phyloP scores from a whole-genome alignment of 2,888 invertebrate species.

The Andrena praecox region DNA sequence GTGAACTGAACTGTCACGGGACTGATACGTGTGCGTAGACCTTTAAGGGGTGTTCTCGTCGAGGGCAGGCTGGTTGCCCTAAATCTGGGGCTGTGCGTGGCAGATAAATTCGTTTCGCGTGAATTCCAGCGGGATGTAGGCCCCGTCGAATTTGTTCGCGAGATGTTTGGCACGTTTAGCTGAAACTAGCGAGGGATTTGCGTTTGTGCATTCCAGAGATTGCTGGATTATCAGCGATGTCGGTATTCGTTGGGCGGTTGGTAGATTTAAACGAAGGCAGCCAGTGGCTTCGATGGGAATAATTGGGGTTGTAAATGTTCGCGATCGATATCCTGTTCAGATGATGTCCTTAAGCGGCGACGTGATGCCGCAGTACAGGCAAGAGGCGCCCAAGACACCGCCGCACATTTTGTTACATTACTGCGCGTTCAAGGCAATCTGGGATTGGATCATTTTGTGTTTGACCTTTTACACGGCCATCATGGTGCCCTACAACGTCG shows the following conservation, averaged over 20 bases:
- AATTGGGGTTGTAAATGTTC: neutral
- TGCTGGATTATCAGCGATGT: slow-evolving; percentile 7
- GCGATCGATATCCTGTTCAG: slow-evolving; percentile 84
- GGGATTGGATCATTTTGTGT: slow-evolving; percentile 99
- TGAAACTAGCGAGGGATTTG: slow-evolving; percentile 5
- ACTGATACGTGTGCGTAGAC: too few relatives aligned
- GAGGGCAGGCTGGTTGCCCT: too few relatives aligned
- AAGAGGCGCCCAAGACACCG: slow-evolving; percentile 99
- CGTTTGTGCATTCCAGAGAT: slow-evolving; percentile 1
- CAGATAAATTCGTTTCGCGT: neutral
- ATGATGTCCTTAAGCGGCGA: slow-evolving; percentile 99
- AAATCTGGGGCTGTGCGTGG: neutral
- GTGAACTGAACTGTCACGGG: too few relatives aligned
- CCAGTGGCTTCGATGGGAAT: neutral
- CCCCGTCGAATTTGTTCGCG: neutral
- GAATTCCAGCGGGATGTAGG: slow-evolving; percentile 1
- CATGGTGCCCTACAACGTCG: slow-evolving; percentile 99
- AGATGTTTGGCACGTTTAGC: slow-evolving; percentile 6
- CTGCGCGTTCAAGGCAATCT: slow-evolving; percentile 99
- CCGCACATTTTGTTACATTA: slow-evolving; percentile 99
- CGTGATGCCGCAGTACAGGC: slow-evolving; percentile 98
- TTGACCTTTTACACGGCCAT: slow-evolving; percentile 99
- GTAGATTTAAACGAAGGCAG: neutral
- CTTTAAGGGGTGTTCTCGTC: too few relatives aligned
- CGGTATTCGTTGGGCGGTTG: slow-evolving; percentile 2